Conservation (phyloP, 1,140 invertebrate genomes). For the Trichoplusia ni region DNA sequence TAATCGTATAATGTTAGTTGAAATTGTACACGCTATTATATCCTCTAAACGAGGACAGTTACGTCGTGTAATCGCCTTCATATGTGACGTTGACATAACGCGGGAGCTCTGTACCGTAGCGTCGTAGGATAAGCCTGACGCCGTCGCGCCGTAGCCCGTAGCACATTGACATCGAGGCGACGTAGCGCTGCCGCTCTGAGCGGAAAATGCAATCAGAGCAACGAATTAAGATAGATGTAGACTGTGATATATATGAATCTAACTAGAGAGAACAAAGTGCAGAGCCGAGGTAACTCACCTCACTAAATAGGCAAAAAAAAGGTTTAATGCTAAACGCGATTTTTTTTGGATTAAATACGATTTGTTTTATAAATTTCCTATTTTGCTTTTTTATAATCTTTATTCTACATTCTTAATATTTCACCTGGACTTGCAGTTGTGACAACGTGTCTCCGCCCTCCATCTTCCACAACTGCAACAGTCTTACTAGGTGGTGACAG, state of each 20-base stretch:
- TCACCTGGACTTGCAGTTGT: too few species aligned
- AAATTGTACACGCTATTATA: constrained; percentile 16
- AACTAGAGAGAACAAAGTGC: neutral
- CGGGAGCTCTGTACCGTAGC: constrained; percentile 10
- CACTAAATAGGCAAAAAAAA: too few species aligned
- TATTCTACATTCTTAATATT: too few species aligned
- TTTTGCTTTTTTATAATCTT: too few species aligned
- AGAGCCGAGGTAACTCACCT: too few species aligned
- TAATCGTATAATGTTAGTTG: neutral
- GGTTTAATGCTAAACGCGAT: too few species aligned
- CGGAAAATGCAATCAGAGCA: constrained; percentile 53
- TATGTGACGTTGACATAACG: neutral
- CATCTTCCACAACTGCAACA: too few species aligned
- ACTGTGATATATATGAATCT: neutral
- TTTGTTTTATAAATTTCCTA: too few species aligned
- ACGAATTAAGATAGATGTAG: constrained; percentile 17
- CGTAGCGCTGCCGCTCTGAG: constrained; percentile 19
- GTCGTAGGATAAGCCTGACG: constrained; percentile 4
- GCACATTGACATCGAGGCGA: constrained; percentile 14
- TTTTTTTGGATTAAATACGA: too few species aligned
- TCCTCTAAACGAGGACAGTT: neutral
- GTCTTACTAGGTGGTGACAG: too few species aligned
- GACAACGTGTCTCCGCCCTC: too few species aligned
- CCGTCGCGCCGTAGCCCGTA: constrained; percentile 1
- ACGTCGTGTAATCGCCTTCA: constrained; percentile 3